Percentiles rank a stretch among this genome's conserved stretches.
phyloP scores from a whole-genome alignment of 2,797 vertebrate genomes.

The Microhierax caerulescens region DNA sequence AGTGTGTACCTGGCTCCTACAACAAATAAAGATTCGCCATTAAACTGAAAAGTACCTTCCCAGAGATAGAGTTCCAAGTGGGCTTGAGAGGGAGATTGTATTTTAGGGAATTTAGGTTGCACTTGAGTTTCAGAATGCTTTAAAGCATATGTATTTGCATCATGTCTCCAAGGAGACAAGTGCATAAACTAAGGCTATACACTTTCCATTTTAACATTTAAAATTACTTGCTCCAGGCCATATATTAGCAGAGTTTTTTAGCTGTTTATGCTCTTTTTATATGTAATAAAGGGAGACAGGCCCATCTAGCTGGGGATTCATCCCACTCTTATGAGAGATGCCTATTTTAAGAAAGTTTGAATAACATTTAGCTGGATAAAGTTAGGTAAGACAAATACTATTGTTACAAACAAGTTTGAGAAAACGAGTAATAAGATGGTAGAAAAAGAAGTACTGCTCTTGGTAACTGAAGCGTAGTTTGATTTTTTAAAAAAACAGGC shows the following conservation, averaged over 20 bases:
- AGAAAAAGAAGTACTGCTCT: neutral
- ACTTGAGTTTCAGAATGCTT: neutral
- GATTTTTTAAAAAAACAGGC: neutral
- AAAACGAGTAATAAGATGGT: conserved; percentile 7
- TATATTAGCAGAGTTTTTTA: conserved; percentile 22
- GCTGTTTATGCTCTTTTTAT: conserved; percentile 9
- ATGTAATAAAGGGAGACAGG: conserved; percentile 11
- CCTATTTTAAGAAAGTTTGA: neutral
- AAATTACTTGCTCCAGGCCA: conserved; percentile 20
- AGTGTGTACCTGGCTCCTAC: neutral
- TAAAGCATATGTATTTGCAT: neutral
- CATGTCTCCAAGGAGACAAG: conserved; percentile 4
- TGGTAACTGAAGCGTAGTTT: neutral
- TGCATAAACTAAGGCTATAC: neutral
- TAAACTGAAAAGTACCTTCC: neutral
- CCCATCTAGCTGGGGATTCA: conserved; percentile 4
- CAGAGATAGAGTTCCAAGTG: neutral
- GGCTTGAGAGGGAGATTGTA: neutral
- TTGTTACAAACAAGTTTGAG: neutral
- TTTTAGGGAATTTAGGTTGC: neutral
- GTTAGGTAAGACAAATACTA: conserved; percentile 8
- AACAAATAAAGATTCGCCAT: neutral
- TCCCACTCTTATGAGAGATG: neutral
- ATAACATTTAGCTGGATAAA: conserved; percentile 21
- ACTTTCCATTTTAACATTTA: conserved; percentile 29